Evolutionary conservation across 2,888 invertebrate genomes (phyloP).

Genomic region (Athrips mouffetella): DNA sequence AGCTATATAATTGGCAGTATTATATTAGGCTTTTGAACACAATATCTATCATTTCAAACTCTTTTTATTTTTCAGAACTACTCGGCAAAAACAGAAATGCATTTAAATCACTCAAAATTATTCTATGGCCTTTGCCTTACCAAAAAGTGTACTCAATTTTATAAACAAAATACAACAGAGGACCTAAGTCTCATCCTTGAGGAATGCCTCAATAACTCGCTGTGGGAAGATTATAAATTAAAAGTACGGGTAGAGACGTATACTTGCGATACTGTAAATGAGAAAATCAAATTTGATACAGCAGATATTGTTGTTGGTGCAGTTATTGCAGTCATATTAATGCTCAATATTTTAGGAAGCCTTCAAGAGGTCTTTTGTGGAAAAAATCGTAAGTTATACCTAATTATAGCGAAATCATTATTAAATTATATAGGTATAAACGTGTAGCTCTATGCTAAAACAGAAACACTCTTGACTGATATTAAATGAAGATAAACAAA

Average conservation of each 20-base stretch:
- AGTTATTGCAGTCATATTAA: constrained; percentile 26
- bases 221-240: constrained; percentile 35
- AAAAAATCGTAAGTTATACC: too few relatives aligned
- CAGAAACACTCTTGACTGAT: too few relatives aligned
- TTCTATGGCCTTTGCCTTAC: constrained; percentile 3
- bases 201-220: constrained; percentile 33
- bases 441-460: too few relatives aligned
- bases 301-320: constrained; percentile 19
- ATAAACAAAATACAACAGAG: background rate
- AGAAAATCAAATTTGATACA: background rate
- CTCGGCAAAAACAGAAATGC: background rate
- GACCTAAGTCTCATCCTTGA: constrained; percentile 29
- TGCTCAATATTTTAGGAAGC: constrained; percentile 31
- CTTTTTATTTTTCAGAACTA: constrained; percentile 9
- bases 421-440: too few relatives aligned
- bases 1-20: background rate
- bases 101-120: constrained; percentile 1
- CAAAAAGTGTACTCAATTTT: background rate
- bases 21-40: too few relatives aligned
- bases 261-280: background rate
- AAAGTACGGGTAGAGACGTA: constrained; percentile 33
- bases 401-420: too few relatives aligned
- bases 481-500: too few relatives aligned
- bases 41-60: too few relatives aligned
- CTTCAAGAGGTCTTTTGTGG: constrained; percentile 24